Evolutionary conservation across 2,797 vertebrate species (phyloP).

Genomic region (Oophaga sylvatica): DNA sequence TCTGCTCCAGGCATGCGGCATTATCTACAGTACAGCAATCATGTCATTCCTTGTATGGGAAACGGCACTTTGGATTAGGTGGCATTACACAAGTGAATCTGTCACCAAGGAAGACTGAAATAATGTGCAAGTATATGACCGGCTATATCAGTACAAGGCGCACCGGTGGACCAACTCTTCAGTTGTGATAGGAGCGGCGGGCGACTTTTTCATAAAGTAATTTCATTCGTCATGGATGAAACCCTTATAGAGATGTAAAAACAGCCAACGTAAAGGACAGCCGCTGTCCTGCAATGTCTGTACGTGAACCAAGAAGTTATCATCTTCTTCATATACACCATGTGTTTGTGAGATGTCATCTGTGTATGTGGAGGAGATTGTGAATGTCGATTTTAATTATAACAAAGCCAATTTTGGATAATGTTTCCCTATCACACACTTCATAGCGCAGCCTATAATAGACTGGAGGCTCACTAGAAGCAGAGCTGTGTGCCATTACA

Average conservation of each 20-base stretch:
- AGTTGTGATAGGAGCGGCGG: too few relatives aligned
- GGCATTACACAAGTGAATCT: neutral
- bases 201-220: too few relatives aligned
- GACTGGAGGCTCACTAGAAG: neutral
- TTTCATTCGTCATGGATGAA: too few relatives aligned
- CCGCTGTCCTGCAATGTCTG: too few relatives aligned
- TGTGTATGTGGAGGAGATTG: neutral
- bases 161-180: too few relatives aligned
- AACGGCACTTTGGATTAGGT: neutral
- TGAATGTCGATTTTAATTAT: neutral
- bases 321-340: too few relatives aligned
- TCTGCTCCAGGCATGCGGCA: neutral
- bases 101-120: neutral
- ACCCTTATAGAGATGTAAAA: too few relatives aligned
- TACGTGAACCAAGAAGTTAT: neutral
- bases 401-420: neutral
- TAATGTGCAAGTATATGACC: neutral
- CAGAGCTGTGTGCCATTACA: too few relatives aligned
- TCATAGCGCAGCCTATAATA: conserved; percentile 43
- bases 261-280: too few relatives aligned
- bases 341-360: neutral
- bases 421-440: conserved; percentile 9
- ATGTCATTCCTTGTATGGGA: neutral
- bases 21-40: neutral
- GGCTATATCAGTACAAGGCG: too few relatives aligned